Evolutionary conservation across 2,113 vertebrate species (phyloP).

Genomic region (Corythaixoides concolor): DNA sequence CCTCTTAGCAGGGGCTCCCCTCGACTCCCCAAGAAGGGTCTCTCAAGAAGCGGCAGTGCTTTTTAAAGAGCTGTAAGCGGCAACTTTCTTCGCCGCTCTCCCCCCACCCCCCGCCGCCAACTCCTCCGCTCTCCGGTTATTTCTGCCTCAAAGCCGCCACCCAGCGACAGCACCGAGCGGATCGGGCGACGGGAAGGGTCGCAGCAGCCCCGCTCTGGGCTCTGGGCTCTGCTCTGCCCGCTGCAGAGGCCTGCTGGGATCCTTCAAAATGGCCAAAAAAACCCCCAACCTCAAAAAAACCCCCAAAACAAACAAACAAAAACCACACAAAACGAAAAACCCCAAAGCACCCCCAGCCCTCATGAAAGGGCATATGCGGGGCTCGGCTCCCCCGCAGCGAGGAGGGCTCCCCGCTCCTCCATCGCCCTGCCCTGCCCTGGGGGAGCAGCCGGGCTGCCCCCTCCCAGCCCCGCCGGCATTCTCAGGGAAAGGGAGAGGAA

Average conservation of each 20-base stretch:
- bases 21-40: neutral
- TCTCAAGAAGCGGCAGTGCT: neutral
- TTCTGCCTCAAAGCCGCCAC: constrained; percentile 65
- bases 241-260: neutral
- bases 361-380: neutral
- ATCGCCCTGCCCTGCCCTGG: neutral
- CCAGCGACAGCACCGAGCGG: constrained; percentile 27
- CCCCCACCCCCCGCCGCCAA: neutral
- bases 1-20: neutral
- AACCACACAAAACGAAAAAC: no score
- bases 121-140: neutral
- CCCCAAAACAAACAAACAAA: neutral
- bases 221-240: neutral
- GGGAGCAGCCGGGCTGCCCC: neutral
- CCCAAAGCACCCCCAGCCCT: neutral
- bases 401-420: neutral
- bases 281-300: no score
- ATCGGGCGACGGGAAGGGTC: constrained; percentile 6
- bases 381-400: neutral
- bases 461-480: neutral
- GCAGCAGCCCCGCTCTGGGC: constrained; percentile 12
- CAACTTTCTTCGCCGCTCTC: neutral
- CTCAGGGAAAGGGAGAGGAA: neutral
- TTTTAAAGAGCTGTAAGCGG: neutral
- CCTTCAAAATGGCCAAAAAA: neutral